A percentile compares a stretch with the other conserved stretches of the same genome.
Evolutionary conservation across 2,888 invertebrate genomes (phyloP).

Genomic region (Dynastes grantii): DNA sequence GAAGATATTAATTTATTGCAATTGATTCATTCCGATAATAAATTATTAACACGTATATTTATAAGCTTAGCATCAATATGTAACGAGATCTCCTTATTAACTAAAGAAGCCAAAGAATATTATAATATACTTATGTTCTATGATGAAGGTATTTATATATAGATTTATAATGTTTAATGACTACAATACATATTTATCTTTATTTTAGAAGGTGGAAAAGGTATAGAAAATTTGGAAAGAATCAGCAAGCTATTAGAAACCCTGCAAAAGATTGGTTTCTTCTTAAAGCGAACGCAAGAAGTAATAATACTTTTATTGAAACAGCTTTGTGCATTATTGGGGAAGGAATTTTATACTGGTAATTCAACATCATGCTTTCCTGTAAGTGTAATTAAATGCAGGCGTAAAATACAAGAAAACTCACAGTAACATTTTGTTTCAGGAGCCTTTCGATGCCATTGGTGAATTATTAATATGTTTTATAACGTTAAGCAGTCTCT

Average conservation of each 20-base stretch:
- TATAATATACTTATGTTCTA: slow-evolving; percentile 78
- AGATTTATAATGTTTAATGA: slow-evolving; percentile 14
- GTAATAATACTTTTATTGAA: slow-evolving; percentile 81
- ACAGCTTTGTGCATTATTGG: slow-evolving; percentile 82
- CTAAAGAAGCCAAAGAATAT: slow-evolving; percentile 78
- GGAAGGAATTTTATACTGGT: slow-evolving; percentile 69
- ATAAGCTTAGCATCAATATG: slow-evolving; percentile 86
- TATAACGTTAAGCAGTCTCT: slow-evolving; percentile 79
- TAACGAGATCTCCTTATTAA: slow-evolving; percentile 81
- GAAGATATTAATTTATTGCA: slow-evolving; percentile 80
- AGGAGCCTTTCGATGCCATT: slow-evolving; percentile 73
- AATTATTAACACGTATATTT: slow-evolving; percentile 84
- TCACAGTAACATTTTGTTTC: slow-evolving; percentile 59
- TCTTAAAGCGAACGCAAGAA: slow-evolving; percentile 80
- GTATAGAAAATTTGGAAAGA: slow-evolving; percentile 62
- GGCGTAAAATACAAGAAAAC: too few relatives aligned
- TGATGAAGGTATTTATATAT: slow-evolving; percentile 74
- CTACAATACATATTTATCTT: background rate
- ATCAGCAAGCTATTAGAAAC: slow-evolving; percentile 75
- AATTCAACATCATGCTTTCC: slow-evolving; percentile 65
- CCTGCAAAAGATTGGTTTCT: slow-evolving; percentile 78
- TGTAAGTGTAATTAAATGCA: slow-evolving; percentile 58
- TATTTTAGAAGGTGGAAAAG: slow-evolving; percentile 62
- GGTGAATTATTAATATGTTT: slow-evolving; percentile 80
- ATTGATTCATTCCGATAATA: slow-evolving; percentile 87